Evolutionary conservation across 1,140 invertebrate species (phyloP), one percentile per base, ranked within the genome.

Genomic region (Eubasilissa regina): DNA sequence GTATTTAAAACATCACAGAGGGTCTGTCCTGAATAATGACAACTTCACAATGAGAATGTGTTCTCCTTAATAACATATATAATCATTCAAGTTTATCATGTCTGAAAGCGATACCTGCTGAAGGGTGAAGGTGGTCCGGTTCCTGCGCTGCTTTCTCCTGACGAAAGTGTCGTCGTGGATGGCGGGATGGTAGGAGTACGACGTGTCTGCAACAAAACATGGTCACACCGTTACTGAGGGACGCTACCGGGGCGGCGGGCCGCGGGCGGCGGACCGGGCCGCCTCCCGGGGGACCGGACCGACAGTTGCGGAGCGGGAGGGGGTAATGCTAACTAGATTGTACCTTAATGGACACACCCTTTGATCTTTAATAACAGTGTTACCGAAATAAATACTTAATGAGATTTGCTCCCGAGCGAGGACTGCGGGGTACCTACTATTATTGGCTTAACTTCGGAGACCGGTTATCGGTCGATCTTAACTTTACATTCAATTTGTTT

Each of bases 141-240:
- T 99, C 82, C 98, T 88, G 72, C 98, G 91, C 86, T 99, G 97
- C 87, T 99, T 99, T 84, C 98, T 91, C 82, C 97, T 91, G 51
- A 98, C 97, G 90, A 99, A 99, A 10, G 96, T 96, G 88, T 99
- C 97, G 90, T 99, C 97, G 87, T 98, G 97, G 64, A 98, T 94
- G n/a, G 95, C 95, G 79, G 96, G 96, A 89, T 97, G 96, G 85
- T 96, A 96, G 44, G 95, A 95, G 86, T 96, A 97, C 85, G 94
- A 95, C 13, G 95, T 95, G 85, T 97, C 95, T 97, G 90, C 17
- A 91, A 91, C 80, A 84, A 21, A 44, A 75, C 48, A 21, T n/a
- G 13, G 12, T 43, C 45, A 3, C n/a, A 17, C 15, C n/a, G 56
- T 10, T 19, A 10, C 17, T 10, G 64, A 8, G 64, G 4, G 43